These are phyloP conservation scores for Synanceia verrucosa DNA, from an alignment of 2,797 vertebrate genomes.

Conservation along the genomic window DNA sequence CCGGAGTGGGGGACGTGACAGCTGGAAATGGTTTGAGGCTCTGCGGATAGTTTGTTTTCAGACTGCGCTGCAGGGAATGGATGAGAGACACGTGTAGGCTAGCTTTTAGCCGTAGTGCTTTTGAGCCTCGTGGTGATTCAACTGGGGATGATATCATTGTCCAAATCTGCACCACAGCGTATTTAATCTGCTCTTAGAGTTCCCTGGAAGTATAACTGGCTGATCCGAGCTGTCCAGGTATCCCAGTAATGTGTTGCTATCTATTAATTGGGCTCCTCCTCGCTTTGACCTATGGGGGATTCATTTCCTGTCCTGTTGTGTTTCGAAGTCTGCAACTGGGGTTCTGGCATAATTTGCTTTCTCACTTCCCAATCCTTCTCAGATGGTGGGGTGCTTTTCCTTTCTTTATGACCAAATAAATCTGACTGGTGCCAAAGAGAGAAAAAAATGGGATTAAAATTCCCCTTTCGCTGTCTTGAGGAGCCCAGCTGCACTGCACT, in stretches of 20 bases:
- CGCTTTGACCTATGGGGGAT: constrained; percentile 72
- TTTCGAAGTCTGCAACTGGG: constrained; percentile 66
- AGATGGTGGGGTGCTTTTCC: constrained; percentile 73
- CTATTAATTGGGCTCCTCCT: constrained; percentile 59
- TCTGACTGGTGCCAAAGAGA: constrained; percentile 80
- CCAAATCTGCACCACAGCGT: constrained; percentile 37
- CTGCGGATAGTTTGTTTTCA: constrained; percentile 79
- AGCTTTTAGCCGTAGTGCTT: constrained; percentile 55
- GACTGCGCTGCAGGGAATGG: constrained; percentile 68
- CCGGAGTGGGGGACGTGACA: constrained; percentile 73
- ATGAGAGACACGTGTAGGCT: constrained; percentile 68
- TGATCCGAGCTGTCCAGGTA: constrained; percentile 46
- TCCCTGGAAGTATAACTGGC: constrained; percentile 14
- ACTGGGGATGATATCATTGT: constrained; percentile 46
- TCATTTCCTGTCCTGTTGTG: constrained; percentile 76
- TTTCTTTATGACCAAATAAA: constrained; percentile 85
- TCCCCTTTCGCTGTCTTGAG: constrained; percentile 83
- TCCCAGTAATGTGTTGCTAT: constrained; percentile 60
- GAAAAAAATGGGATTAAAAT: constrained; percentile 84
- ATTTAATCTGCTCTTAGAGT: constrained; percentile 13
- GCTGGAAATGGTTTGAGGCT: constrained; percentile 84
- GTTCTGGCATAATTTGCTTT: constrained; percentile 71
- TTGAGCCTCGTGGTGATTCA: constrained; percentile 47
- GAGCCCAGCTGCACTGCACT: constrained; percentile 83
- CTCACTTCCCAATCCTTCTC: constrained; percentile 74